Percentiles rank a stretch among this genome's conserved stretches.
These are phyloP conservation scores for Ailurus styani DNA, from an alignment of 2,113 vertebrate genomes.

Conservation along the genomic window DNA sequence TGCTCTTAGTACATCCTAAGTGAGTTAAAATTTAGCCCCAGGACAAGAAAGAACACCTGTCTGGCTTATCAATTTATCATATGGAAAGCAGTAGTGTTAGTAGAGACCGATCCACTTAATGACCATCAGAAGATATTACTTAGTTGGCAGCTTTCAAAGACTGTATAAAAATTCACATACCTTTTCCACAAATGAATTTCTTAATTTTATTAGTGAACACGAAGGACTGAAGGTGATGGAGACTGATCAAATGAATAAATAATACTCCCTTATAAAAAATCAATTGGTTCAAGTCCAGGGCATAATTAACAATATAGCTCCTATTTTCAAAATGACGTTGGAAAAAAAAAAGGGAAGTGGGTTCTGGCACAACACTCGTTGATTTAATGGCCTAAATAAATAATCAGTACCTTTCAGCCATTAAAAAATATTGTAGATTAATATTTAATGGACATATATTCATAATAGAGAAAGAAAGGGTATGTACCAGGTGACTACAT, in stretches of 20 bases:
- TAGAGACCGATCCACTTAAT: not conserved
- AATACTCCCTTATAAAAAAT: not conserved
- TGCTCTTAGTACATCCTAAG: not conserved
- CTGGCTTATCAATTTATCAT: not conserved
- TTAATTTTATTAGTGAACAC: not conserved
- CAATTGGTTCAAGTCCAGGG: not conserved
- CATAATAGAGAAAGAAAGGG: not conserved
- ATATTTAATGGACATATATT: not conserved
- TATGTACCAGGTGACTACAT: not conserved
- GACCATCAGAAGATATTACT: not conserved
- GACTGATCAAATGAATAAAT: not conserved
- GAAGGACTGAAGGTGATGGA: not conserved
- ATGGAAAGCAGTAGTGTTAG: not conserved
- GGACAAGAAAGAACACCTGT: not conserved
- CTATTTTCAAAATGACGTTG: constrained; percentile 20
- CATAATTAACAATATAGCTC: not conserved
- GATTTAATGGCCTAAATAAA: constrained; percentile 10
- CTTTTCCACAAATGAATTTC: not conserved
- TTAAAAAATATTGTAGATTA: not conserved
- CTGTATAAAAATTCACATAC: not conserved
- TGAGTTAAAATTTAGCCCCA: not conserved
- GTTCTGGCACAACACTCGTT: not conserved
- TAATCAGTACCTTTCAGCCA: constrained; percentile 28
- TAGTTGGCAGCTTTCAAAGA: not conserved
- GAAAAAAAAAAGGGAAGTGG: not conserved